Evolutionary conservation across 2,113 vertebrate genomes (phyloP).

Genomic region (Zosterops japonicus): DNA sequence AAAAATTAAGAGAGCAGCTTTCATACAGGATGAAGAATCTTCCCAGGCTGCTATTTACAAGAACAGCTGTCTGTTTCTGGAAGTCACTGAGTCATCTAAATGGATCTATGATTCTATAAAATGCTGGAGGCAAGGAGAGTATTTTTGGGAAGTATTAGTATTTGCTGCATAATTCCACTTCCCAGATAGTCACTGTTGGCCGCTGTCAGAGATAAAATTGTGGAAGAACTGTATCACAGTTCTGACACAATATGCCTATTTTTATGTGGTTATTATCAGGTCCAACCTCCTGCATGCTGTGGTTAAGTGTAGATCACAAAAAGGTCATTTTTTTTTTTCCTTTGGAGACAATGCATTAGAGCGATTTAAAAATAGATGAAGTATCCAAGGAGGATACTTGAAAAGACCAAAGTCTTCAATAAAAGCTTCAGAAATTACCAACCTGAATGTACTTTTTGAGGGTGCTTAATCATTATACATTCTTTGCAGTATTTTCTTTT

Average conservation of each 20-base stretch:
- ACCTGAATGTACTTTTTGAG: not conserved
- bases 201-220: not conserved
- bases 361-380: constrained; percentile 10
- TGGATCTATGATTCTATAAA: not conserved
- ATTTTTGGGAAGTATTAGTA: not conserved
- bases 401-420: not conserved
- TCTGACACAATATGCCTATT: not conserved
- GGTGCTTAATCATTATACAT: not conserved
- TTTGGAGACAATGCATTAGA: not conserved
- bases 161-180: not conserved
- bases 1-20: not conserved
- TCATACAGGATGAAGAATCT: not conserved
- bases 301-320: not conserved
- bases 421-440: not conserved
- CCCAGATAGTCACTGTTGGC: not conserved
- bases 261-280: not conserved
- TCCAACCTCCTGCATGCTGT: not conserved
- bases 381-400: not conserved
- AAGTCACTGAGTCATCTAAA: constrained; percentile 4
- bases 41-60: not conserved
- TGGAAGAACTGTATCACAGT: not conserved
- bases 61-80: not conserved
- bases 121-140: not conserved
- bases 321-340: not conserved
- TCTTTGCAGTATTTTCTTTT: not conserved